Percentiles rank a stretch among this genome's conserved stretches.
Evolutionary conservation across 2,797 vertebrate species (phyloP).

Genomic region (Macropus fuliginosus): DNA sequence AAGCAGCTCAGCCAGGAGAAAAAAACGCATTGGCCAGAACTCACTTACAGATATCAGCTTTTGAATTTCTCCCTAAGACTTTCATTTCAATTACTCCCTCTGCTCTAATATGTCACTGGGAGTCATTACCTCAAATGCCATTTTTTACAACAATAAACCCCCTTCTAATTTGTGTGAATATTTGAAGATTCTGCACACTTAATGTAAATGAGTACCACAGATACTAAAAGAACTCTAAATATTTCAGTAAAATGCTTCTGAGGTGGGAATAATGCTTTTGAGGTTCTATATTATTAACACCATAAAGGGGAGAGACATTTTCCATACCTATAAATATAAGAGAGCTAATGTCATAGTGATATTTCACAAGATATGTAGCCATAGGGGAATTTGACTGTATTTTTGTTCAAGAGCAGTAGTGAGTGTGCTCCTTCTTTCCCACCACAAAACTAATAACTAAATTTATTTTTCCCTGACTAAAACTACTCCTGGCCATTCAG

Average conservation of each 20-base stretch:
- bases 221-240: conserved; percentile 6
- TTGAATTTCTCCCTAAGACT: neutral
- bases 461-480: neutral
- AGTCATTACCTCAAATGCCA: neutral
- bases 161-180: neutral
- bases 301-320: conserved; percentile 23
- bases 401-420: conserved; percentile 10
- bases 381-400: neutral
- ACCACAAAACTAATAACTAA: neutral
- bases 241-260: neutral
- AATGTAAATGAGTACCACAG: neutral
- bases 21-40: neutral
- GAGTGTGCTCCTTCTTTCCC: neutral
- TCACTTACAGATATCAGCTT: neutral
- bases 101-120: neutral
- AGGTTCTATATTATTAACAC: neutral
- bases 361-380: conserved; percentile 39
- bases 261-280: conserved; percentile 15
- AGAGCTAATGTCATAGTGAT: conserved; percentile 40
- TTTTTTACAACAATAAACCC: neutral
- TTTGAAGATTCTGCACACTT: conserved; percentile 2
- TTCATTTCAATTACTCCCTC: conserved; percentile 20
- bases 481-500: neutral
- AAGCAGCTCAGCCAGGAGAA: neutral
- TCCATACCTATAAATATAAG: conserved; percentile 35